phyloP scores from a whole-genome alignment of 2,113 vertebrate species.

The Misgurnus anguillicaudatus region DNA sequence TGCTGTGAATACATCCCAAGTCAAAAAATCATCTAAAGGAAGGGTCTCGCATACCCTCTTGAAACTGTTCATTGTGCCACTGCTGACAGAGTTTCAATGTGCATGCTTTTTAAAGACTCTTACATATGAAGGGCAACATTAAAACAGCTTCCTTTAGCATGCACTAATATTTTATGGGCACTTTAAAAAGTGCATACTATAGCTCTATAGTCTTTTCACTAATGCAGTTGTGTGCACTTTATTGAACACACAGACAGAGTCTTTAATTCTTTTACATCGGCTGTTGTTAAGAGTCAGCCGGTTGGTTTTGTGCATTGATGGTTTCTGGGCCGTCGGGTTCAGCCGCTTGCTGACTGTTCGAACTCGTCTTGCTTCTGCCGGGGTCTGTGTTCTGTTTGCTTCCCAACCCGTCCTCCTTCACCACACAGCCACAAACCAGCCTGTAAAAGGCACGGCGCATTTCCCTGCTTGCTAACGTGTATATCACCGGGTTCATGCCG shows the following conservation, averaged over 20 bases:
- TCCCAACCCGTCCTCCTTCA: constrained; percentile 59
- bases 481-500: constrained; percentile 93
- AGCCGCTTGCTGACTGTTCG: constrained; percentile 77
- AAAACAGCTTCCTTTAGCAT: too few species aligned
- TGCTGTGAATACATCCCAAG: too few species aligned
- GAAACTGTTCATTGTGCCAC: too few species aligned
- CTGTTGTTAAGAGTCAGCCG: neutral
- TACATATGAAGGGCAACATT: too few species aligned
- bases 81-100: too few species aligned
- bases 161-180: neutral
- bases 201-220: neutral
- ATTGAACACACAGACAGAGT: neutral
- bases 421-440: constrained; percentile 81
- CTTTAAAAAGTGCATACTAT: constrained; percentile 15
- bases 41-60: too few species aligned
- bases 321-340: constrained; percentile 59
- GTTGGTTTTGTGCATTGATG: neutral
- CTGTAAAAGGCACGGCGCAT: constrained; percentile 90
- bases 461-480: constrained; percentile 93
- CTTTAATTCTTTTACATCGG: neutral
- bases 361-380: constrained; percentile 89
- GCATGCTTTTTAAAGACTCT: too few species aligned
- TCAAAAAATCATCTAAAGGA: neutral
- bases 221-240: constrained; percentile 7
- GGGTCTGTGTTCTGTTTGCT: constrained; percentile 77